Conservation (phyloP, 92 coral and sea anemone species). For the Palythoa grandiflora region DNA sequence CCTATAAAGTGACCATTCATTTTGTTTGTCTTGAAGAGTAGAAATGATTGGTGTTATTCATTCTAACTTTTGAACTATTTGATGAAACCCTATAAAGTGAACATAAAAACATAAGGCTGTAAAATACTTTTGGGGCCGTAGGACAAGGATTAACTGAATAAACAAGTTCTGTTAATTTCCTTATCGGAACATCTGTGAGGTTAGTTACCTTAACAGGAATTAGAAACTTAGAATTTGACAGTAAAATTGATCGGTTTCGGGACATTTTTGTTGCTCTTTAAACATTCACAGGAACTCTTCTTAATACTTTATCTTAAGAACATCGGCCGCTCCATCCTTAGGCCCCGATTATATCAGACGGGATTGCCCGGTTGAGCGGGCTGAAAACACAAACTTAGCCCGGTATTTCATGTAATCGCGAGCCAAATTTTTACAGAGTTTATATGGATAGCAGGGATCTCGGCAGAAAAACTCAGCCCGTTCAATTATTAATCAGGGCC, state of each 20-base stretch:
- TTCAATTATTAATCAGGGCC: too few species aligned
- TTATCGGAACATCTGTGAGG: slow-evolving; percentile 2
- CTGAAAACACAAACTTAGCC: too few species aligned
- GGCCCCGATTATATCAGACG: too few species aligned
- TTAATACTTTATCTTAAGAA: background rate
- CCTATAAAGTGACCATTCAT: too few species aligned
- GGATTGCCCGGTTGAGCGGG: too few species aligned
- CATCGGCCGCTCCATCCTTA: background rate
- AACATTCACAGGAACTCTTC: background rate
- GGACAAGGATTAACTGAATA: background rate
- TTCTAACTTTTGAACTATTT: background rate
- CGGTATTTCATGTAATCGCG: too few species aligned
- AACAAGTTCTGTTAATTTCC: background rate
- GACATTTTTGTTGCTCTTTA: background rate
- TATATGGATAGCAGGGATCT: too few species aligned
- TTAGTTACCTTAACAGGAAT: background rate
- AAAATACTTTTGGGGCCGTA: background rate
- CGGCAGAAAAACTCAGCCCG: too few species aligned
- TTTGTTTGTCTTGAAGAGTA: too few species aligned
- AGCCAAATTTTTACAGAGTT: too few species aligned
- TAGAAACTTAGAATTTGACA: background rate
- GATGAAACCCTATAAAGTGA: background rate
- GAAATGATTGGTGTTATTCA: background rate
- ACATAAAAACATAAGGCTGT: background rate
- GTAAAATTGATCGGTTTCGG: too few species aligned